Conservation (phyloP, 2,113 vertebrate species). For the Toxotes jaculatrix region DNA sequence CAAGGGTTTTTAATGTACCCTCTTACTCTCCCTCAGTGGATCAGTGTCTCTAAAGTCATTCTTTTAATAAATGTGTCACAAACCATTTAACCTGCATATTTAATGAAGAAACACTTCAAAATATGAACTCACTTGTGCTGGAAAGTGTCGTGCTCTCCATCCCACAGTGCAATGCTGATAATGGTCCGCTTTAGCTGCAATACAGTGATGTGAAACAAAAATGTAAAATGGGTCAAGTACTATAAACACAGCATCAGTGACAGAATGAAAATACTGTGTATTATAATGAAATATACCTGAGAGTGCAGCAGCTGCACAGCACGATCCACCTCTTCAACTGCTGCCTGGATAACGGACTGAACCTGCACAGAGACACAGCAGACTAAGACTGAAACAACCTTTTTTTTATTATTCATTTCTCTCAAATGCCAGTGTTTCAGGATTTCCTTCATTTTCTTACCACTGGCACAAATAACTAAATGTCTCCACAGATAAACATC, state of each 20-base stretch:
- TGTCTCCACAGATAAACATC: too few relatives aligned
- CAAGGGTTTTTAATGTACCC: too few relatives aligned
- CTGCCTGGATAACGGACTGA: constrained; percentile 40
- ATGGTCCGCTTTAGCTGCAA: constrained; percentile 74
- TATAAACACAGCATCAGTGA: background rate
- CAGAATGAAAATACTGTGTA: background rate
- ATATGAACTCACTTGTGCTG: constrained; percentile 59
- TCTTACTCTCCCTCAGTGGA: background rate
- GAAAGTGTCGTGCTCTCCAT: constrained; percentile 52
- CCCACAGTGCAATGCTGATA: constrained; percentile 80
- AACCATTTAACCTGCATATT: too few relatives aligned
- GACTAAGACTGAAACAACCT: background rate
- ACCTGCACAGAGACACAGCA: constrained; percentile 57
- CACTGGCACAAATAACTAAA: background rate
- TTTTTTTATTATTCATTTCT: background rate
- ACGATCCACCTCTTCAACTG: constrained; percentile 68
- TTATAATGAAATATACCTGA: constrained; percentile 57
- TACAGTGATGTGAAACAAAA: constrained; percentile 2
- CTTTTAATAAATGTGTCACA: too few relatives aligned
- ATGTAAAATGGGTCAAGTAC: background rate
- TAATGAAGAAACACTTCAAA: background rate
- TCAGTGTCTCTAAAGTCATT: too few relatives aligned
- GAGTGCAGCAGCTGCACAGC: constrained; percentile 73
- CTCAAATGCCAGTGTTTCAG: background rate
- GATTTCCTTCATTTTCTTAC: background rate